Base-by-base conservation (phyloP, 2,888 invertebrate genomes). In the Acronicta alni region DNA sequence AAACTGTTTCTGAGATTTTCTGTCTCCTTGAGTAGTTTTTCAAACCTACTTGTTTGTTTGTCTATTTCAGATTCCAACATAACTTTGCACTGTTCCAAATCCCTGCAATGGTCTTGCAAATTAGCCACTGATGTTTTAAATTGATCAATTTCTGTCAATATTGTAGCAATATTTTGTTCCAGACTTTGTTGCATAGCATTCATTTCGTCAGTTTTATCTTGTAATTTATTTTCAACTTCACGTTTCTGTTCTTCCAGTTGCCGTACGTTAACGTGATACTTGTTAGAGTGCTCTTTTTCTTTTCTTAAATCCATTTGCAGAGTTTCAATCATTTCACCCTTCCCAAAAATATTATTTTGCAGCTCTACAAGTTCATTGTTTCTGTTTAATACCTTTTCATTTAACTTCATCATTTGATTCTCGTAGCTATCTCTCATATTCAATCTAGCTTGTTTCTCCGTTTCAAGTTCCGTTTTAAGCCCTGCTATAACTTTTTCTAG, bases 361-460 rank as follows among this genome's bases (percentile, higher is more conserved):
- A 91, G 63, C 70, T 92, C 91, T 35, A 92, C 89, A 8, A 92
- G 72, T 78, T 92, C 92, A 80, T 92, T 91, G 66, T 91, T 92
- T 64, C 91, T 86, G 57, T 92, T 92, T 14, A 89, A 71, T 5
- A 92, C 83, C 71, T 92, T 92, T 75, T 91, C 92, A 66, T 92
- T 92, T 6, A 92, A 68, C 52, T 88, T 89, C 90, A 92, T 91
- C 37, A 90, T 73, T 51, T 87, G 84, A 67, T 80, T 88, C 44
- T 92, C 91, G 66, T 87, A 91, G 30, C 88, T 81, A 5, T 91
- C 91, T 63, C 82, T 89, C 75, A 91, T 83, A 58, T 81, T 87
- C 1, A 79, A 63, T 72, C 87, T 90, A 3, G 83, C 75, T 26
- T 81, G 78, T 67, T 82, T 90, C 68, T 92, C 93, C 7, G 75